Conservation (phyloP, 2,797 vertebrate species). For the Sebastiscus tertius region DNA sequence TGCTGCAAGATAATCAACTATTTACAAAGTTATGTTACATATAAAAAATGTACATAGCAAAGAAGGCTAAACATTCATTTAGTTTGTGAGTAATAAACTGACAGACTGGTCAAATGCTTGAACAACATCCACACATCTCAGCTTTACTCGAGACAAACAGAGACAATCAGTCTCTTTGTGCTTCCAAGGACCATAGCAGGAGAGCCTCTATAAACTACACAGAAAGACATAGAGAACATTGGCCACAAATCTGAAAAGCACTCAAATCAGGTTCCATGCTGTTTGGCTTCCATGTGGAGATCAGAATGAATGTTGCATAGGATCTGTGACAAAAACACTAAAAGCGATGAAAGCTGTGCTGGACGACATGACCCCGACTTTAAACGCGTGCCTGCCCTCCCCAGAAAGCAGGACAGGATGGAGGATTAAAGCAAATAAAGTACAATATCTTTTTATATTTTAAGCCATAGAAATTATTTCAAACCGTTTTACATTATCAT, state of each 20-base stretch:
- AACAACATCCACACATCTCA: constrained; percentile 71
- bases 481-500: constrained; percentile 40
- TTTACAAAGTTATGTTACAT: constrained; percentile 98
- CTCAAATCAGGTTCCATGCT: constrained; percentile 81
- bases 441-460: constrained; percentile 33
- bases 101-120: constrained; percentile 83
- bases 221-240: constrained; percentile 62
- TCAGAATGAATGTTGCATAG: constrained; percentile 93
- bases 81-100: constrained; percentile 84
- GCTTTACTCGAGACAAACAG: constrained; percentile 72
- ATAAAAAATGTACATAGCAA: constrained; percentile 91
- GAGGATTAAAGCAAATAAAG: constrained; percentile 27
- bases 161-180: constrained; percentile 77
- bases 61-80: constrained; percentile 89
- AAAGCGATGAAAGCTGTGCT: constrained; percentile 69
- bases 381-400: constrained; percentile 14
- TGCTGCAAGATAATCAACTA: constrained; percentile 91
- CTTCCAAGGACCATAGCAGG: constrained; percentile 80
- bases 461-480: constrained; percentile 47
- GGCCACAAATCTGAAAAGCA: constrained; percentile 71
- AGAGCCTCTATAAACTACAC: constrained; percentile 78
- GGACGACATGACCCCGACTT: constrained; percentile 22
- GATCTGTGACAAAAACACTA: constrained; percentile 81
- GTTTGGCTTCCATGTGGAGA: constrained; percentile 84
- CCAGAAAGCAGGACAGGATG: constrained; percentile 30